Conservation (phyloP, 2,113 vertebrate genomes). For the Epinephelus lanceolatus region DNA sequence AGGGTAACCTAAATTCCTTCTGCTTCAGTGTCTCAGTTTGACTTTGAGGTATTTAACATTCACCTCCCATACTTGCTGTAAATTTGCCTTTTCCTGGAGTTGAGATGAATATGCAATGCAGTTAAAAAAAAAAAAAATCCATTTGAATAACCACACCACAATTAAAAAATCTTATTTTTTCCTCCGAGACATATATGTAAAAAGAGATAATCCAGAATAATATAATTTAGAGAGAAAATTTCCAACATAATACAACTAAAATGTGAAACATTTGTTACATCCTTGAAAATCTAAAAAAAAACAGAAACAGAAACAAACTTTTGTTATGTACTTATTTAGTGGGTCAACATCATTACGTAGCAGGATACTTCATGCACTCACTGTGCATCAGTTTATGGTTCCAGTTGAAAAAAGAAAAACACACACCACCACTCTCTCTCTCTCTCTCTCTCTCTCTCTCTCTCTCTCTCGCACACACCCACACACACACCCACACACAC, state of each 20-base stretch:
- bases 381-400: slow-evolving; percentile 78
- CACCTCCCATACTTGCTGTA: slow-evolving; percentile 62
- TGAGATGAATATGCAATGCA: slow-evolving; percentile 56
- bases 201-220: slow-evolving; percentile 55
- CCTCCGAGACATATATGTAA: slow-evolving; percentile 22
- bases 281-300: slow-evolving; percentile 50
- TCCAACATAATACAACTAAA: slow-evolving; percentile 43
- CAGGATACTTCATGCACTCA: slow-evolving; percentile 66
- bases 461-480: neutral
- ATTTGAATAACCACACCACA: slow-evolving; percentile 50
- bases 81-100: slow-evolving; percentile 61
- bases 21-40: slow-evolving; percentile 54
- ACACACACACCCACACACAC: neutral
- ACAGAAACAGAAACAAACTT: slow-evolving; percentile 18
- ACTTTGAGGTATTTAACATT: slow-evolving; percentile 77
- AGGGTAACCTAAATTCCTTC: slow-evolving; percentile 51
- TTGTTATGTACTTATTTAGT: slow-evolving; percentile 52
- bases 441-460: neutral
- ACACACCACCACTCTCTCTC: neutral
- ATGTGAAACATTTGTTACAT: slow-evolving; percentile 62
- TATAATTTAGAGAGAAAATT: slow-evolving; percentile 61
- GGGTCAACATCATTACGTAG: slow-evolving; percentile 66
- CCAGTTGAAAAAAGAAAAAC: slow-evolving; percentile 37
- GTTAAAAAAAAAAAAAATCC: slow-evolving; percentile 62
- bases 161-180: slow-evolving; percentile 23